phyloP scores from a whole-genome alignment of 1,140 invertebrate genomes.

The Frieseomelitta varia region DNA sequence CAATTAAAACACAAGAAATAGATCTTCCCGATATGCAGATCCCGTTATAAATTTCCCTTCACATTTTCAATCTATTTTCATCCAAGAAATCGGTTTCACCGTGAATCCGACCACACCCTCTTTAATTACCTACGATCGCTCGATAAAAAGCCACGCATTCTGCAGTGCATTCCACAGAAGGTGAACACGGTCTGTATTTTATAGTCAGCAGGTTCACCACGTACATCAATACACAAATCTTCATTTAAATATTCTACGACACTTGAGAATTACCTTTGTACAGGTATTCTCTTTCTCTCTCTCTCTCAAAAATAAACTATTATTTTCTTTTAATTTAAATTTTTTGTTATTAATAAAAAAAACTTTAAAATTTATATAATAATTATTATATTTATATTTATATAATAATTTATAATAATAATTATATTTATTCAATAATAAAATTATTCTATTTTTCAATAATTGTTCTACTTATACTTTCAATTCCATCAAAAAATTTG shows the following conservation, averaged over 20 bases:
- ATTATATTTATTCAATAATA: too few species aligned
- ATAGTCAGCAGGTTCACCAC: not conserved
- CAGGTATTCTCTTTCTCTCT: too few species aligned
- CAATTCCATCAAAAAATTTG: too few species aligned
- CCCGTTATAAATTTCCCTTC: not conserved
- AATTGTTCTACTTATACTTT: too few species aligned
- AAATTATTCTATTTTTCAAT: too few species aligned
- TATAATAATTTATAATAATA: too few species aligned
- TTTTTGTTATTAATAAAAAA: too few species aligned
- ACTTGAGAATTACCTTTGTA: too few species aligned
- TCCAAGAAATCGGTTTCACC: not conserved
- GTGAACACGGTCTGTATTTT: not conserved
- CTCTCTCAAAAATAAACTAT: too few species aligned
- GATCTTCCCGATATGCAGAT: not conserved
- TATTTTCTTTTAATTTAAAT: too few species aligned
- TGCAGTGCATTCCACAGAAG: not conserved
- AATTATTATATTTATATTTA: too few species aligned
- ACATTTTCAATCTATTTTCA: not conserved
- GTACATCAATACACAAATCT: not conserved
- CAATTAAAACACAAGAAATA: not conserved
- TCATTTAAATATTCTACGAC: not conserved
- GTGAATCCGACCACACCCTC: constrained; percentile 1
- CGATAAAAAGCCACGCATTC: not conserved
- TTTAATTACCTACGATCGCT: not conserved
- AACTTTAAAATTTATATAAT: too few species aligned